Conservation (phyloP, 2,113 vertebrate species). For the Ranitomeya imitator region DNA sequence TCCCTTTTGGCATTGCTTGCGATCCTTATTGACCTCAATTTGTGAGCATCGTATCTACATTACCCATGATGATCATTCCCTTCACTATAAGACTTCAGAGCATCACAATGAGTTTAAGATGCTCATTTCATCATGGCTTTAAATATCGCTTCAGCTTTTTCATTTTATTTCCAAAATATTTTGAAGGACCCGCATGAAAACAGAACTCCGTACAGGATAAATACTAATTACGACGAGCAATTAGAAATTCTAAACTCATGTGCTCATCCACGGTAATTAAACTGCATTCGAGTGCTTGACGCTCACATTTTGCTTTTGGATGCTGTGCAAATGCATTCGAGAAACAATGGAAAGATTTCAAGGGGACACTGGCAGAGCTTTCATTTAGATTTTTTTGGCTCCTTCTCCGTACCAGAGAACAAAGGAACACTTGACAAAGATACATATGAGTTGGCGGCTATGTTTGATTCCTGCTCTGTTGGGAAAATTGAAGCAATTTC, state of each 20-base stretch:
- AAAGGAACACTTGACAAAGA: slow-evolving; percentile 53
- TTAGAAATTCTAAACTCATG: slow-evolving; percentile 45
- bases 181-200: slow-evolving; percentile 27
- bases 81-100: background rate
- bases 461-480: slow-evolving; percentile 28
- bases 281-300: background rate
- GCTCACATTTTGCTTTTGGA: slow-evolving; percentile 34
- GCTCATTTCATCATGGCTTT: background rate
- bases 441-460: slow-evolving; percentile 45
- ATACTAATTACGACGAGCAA: background rate
- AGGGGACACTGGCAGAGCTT: slow-evolving; percentile 41
- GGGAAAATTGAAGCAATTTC: slow-evolving; percentile 50
- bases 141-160: background rate
- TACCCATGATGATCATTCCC: background rate
- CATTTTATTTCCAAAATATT: slow-evolving; percentile 42
- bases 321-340: slow-evolving; percentile 29
- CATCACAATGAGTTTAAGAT: background rate
- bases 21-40: background rate
- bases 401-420: slow-evolving; percentile 1
- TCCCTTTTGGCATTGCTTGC: no score
- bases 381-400: slow-evolving; percentile 18
- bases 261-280: slow-evolving; percentile 41
- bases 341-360: slow-evolving; percentile 49
- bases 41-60: background rate
- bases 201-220: background rate